These are phyloP conservation scores for Hemaris fuciformis DNA, from an alignment of 2,888 invertebrate species.

Conservation along the genomic window DNA sequence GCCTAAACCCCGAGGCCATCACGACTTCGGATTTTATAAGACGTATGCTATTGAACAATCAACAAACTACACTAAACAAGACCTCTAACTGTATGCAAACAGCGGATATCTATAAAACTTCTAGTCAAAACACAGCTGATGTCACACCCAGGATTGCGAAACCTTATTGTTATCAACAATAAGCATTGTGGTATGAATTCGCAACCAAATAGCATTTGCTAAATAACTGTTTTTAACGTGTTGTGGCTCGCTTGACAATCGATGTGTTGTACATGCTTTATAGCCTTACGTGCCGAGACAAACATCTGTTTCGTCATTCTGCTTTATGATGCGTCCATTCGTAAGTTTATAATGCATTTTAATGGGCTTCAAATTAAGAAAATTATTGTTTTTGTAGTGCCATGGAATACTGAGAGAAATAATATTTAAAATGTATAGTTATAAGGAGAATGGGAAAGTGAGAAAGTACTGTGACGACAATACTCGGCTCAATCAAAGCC, in stretches of 20 bases:
- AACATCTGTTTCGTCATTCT: background rate
- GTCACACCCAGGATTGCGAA: background rate
- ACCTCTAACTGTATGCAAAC: background rate
- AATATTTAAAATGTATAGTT: background rate
- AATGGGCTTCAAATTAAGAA: no score
- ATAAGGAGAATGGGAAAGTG: no score
- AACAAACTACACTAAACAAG: background rate
- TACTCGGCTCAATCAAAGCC: no score
- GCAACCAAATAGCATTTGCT: slow-evolving; percentile 34
- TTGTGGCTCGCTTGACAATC: slow-evolving; percentile 13
- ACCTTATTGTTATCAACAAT: slow-evolving; percentile 41
- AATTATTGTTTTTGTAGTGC: no score
- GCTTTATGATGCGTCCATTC: background rate
- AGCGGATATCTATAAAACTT: background rate
- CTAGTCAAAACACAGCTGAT: background rate
- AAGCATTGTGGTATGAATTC: slow-evolving; percentile 35
- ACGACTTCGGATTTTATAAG: no score
- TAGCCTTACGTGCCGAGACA: slow-evolving; percentile 8
- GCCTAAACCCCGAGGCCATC: no score
- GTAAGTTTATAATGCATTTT: no score
- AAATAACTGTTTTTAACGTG: slow-evolving; percentile 34
- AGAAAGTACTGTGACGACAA: no score
- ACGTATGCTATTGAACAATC: background rate
- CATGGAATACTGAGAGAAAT: background rate
- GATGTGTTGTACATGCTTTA: slow-evolving; percentile 19